phyloP scores from a whole-genome alignment of 2,113 vertebrate genomes.

The Eulemur macaco region DNA sequence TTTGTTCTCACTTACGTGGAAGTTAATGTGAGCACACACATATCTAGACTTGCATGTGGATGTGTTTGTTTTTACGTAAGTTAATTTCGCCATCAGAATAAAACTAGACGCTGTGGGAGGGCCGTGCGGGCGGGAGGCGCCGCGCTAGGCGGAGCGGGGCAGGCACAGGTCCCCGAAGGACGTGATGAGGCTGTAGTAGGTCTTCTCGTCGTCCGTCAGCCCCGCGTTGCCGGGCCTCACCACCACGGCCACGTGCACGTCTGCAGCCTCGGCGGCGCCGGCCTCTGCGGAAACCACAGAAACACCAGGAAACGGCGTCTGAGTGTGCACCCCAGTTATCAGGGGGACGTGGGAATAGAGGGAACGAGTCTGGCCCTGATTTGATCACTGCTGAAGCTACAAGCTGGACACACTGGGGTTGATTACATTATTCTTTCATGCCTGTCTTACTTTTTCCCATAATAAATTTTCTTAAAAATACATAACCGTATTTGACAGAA shows the following conservation, averaged over 20 bases:
- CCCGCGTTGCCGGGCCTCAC: constrained; percentile 95
- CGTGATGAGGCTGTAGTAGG: constrained; percentile 89
- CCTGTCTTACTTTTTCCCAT: neutral
- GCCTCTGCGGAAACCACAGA: constrained; percentile 88
- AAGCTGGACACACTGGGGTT: neutral
- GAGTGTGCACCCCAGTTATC: neutral
- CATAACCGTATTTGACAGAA: neutral
- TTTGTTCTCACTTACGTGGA: neutral
- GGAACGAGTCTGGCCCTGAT: neutral
- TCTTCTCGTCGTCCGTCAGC: constrained; percentile 93
- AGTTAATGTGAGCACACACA: constrained; percentile 8
- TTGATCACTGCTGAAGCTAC: neutral
- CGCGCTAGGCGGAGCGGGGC: constrained; percentile 79
- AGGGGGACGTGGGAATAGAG: neutral
- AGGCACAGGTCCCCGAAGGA: constrained; percentile 92
- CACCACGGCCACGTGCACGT: constrained; percentile 92
- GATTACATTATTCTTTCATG: neutral
- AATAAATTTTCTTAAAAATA: neutral
- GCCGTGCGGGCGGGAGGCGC: neutral
- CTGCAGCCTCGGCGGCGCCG: constrained; percentile 92
- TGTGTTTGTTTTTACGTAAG: constrained; percentile 2
- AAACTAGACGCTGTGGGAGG: constrained; percentile 58
- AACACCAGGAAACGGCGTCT: neutral
- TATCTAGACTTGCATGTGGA: neutral
- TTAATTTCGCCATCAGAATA: constrained; percentile 70